Evolutionary conservation across 1,140 invertebrate species (phyloP).

Genomic region (Drosophila pallidifrons): DNA sequence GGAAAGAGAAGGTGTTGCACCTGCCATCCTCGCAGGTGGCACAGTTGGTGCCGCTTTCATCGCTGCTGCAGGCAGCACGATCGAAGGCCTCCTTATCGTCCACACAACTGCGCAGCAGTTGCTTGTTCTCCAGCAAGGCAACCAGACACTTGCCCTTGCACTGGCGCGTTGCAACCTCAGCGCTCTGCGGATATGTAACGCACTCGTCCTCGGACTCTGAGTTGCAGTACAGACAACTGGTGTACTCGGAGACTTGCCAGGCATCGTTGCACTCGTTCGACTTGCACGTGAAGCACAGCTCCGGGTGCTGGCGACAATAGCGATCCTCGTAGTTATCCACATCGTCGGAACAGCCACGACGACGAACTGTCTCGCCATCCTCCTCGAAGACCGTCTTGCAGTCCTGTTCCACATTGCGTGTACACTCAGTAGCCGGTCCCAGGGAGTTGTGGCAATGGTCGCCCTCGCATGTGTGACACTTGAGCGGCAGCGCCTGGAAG

Average conservation of each 20-base stretch:
- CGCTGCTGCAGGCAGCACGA: slow-evolving; percentile 50
- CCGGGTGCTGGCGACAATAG: slow-evolving; percentile 62
- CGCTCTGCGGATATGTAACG: slow-evolving; percentile 45
- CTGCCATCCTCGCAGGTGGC: slow-evolving; percentile 44
- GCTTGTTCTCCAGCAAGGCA: slow-evolving; percentile 41
- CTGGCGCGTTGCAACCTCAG: slow-evolving; percentile 30
- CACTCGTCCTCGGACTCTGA: slow-evolving; percentile 51
- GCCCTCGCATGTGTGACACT: slow-evolving; percentile 68
- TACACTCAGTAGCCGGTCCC: slow-evolving; percentile 56
- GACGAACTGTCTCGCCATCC: slow-evolving; percentile 57
- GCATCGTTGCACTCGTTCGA: slow-evolving; percentile 78
- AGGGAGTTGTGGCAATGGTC: slow-evolving; percentile 68
- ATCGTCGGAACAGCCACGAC: slow-evolving; percentile 73
- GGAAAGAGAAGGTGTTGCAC: slow-evolving; percentile 74
- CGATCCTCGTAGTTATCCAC: slow-evolving; percentile 76
- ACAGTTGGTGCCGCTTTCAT: slow-evolving; percentile 56
- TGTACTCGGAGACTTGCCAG: slow-evolving; percentile 57
- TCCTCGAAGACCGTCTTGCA: slow-evolving; percentile 74
- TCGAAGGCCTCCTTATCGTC: slow-evolving; percentile 74
- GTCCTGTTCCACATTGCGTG: slow-evolving; percentile 61
- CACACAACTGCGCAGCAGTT: slow-evolving; percentile 66
- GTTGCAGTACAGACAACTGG: slow-evolving; percentile 68
- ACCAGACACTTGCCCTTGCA: slow-evolving; percentile 75
- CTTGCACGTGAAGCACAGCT: slow-evolving; percentile 70
- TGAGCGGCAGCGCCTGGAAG: slow-evolving; percentile 68